A percentile compares a stretch with the other conserved stretches of the same genome.
phyloP scores from a whole-genome alignment of 2,113 vertebrate genomes.

The Puma concolor region DNA sequence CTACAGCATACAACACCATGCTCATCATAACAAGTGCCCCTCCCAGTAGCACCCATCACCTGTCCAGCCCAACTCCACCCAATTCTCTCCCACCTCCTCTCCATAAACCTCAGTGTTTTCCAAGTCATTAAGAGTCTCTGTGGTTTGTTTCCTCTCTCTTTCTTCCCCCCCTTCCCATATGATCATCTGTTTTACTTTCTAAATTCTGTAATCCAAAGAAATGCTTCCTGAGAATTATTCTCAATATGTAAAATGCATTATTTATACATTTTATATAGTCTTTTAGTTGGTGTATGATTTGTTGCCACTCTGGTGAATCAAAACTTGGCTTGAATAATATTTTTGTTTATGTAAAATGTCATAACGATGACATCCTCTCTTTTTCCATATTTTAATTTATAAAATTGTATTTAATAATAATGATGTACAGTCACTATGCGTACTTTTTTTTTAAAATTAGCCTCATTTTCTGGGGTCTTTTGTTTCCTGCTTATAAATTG shows the following conservation, averaged over 20 bases:
- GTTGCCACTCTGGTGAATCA: neutral
- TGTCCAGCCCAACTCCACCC: no score
- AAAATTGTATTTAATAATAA: conserved; percentile 71
- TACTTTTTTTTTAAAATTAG: conserved; percentile 54
- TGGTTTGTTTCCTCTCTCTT: no score
- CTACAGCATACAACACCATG: no score
- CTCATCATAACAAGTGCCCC: no score
- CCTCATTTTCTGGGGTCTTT: conserved; percentile 5
- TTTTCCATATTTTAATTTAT: conserved; percentile 77
- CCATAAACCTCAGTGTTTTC: no score
- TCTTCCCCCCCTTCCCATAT: no score
- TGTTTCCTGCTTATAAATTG: neutral
- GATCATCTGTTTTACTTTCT: no score
- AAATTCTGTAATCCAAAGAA: neutral
- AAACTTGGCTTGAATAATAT: neutral
- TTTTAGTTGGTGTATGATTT: neutral
- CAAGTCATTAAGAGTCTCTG: no score
- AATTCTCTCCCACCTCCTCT: no score
- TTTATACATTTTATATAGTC: conserved; percentile 1
- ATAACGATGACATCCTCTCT: neutral
- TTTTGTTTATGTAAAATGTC: neutral
- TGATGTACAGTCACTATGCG: neutral
- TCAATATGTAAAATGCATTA: neutral
- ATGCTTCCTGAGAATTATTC: neutral
- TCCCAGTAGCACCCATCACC: no score